Percentiles rank a stretch among this genome's conserved stretches.
Evolutionary conservation across 2,113 vertebrate genomes (phyloP).

Genomic region (Solea senegalensis): DNA sequence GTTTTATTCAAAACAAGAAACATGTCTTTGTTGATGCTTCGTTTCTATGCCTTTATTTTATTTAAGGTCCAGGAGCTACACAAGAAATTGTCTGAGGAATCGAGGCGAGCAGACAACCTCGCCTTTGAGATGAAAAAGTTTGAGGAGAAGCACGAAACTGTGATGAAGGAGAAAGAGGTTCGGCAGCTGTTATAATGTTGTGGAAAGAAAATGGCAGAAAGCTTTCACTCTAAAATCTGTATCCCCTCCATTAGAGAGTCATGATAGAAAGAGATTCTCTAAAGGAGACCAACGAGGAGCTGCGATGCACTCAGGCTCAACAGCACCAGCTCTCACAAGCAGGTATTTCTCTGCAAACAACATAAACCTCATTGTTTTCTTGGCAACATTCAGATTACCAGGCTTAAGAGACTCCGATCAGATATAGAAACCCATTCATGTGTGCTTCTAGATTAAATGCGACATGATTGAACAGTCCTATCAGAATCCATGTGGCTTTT

Average conservation of each 20-base stretch:
- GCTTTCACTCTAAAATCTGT: background rate
- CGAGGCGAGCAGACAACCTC: conserved; percentile 91
- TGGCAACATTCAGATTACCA: too few species aligned
- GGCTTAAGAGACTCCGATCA: too few species aligned
- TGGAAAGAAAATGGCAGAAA: background rate
- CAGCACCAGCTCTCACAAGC: conserved; percentile 90
- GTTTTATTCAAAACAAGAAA: too few species aligned
- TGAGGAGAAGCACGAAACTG: conserved; percentile 92
- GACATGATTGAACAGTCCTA: too few species aligned
- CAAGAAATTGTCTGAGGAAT: conserved; percentile 91
- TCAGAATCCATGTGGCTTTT: too few species aligned
- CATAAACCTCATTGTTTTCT: too few species aligned
- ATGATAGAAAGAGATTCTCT: conserved; percentile 92
- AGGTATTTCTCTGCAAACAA: conserved; percentile 75
- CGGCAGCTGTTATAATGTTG: conserved; percentile 2
- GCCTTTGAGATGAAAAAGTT: conserved; percentile 93
- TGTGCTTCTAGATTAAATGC: too few species aligned
- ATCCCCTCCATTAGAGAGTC: conserved; percentile 82
- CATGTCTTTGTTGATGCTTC: background rate
- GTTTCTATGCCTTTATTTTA: background rate
- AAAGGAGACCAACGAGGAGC: conserved; percentile 95
- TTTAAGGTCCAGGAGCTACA: conserved; percentile 94
- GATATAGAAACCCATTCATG: too few species aligned
- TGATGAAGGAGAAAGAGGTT: conserved; percentile 96
- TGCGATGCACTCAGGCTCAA: conserved; percentile 92